These are phyloP conservation scores for Grus americana DNA, from an alignment of 2,113 vertebrate species.

Conservation along the genomic window DNA sequence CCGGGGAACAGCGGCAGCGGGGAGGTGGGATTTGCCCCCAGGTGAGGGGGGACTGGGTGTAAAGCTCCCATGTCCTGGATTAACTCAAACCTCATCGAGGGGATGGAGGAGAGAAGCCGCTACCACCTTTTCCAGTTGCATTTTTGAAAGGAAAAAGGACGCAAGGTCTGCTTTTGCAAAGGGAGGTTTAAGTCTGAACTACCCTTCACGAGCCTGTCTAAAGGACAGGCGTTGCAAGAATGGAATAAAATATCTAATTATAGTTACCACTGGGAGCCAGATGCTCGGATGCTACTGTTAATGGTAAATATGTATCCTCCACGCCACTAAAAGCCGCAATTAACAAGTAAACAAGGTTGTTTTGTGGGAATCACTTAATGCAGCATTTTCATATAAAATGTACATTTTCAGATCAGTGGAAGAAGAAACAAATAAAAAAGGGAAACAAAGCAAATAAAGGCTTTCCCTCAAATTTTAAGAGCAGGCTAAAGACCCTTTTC, in stretches of 20 bases:
- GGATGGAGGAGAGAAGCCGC: background rate
- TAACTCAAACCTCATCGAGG: rapidly evolving
- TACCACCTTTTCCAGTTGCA: background rate
- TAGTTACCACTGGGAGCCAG: background rate
- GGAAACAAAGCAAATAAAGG: background rate
- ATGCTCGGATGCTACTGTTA: background rate
- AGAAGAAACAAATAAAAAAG: background rate
- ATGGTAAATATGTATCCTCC: background rate
- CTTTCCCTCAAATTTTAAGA: background rate
- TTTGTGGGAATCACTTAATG: background rate
- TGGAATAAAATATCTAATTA: background rate
- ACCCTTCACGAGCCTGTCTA: background rate
- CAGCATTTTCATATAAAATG: background rate
- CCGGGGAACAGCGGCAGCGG: rapidly evolving
- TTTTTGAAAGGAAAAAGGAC: background rate
- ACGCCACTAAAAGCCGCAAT: rapidly evolving
- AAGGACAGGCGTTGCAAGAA: background rate
- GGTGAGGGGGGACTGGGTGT: rapidly evolving
- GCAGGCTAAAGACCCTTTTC: background rate
- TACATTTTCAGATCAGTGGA: background rate
- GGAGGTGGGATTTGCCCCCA: rapidly evolving
- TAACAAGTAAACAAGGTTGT: background rate
- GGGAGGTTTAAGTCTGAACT: background rate
- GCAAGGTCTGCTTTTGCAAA: too few relatives aligned
- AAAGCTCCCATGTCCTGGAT: background rate